Evolutionary conservation across 2,888 invertebrate species (phyloP).

Genomic region (Junonia oenone): DNA sequence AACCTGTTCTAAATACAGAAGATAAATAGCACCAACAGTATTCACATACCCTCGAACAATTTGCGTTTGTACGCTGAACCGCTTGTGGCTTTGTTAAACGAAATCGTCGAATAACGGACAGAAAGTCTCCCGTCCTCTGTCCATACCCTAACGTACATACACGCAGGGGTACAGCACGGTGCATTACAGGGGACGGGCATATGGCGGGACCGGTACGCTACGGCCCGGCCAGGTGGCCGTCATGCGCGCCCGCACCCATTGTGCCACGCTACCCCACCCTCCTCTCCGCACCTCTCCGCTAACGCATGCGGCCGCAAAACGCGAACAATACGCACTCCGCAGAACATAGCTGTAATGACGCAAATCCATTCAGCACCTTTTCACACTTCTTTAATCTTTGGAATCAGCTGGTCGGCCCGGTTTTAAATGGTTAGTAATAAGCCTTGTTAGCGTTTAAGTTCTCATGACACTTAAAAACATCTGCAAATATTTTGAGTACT

Average conservation of each 20-base stretch:
- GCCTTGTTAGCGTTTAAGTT: conserved; percentile 5
- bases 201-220: conserved; percentile 71
- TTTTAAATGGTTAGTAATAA: conserved; percentile 13
- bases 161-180: conserved; percentile 26
- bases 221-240: conserved; percentile 75
- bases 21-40: not conserved
- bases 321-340: conserved; percentile 49
- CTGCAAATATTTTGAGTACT: not conserved
- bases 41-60: conserved; percentile 9
- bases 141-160: conserved; percentile 16
- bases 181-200: conserved; percentile 49
- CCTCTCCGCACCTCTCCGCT: conserved; percentile 6
- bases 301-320: conserved; percentile 32
- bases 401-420: conserved; percentile 26
- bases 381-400: conserved; percentile 24
- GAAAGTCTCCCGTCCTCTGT: conserved; percentile 9
- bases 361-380: conserved; percentile 31
- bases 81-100: conserved; percentile 8
- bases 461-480: not conserved
- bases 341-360: conserved; percentile 42
- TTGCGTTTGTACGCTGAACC: conserved; percentile 22
- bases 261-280: conserved; percentile 41
- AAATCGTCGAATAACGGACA: conserved; percentile 15
- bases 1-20: not conserved
- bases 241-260: conserved; percentile 77